Percentiles rank a stretch among this genome's conserved stretches.
These are phyloP conservation scores for Oreotrochilus melanogaster DNA, from an alignment of 2,113 vertebrate species.

Conservation along the genomic window DNA sequence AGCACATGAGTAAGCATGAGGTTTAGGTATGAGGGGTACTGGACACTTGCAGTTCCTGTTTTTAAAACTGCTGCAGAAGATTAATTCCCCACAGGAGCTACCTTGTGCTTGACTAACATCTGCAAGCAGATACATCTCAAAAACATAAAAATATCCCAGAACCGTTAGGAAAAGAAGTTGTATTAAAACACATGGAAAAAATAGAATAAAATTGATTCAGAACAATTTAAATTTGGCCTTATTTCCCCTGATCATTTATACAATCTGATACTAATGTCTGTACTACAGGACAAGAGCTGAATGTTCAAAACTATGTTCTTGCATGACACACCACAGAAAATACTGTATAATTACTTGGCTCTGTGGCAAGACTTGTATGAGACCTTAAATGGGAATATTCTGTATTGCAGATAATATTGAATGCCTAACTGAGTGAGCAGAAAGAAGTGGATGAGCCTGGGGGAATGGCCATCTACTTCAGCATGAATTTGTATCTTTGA, in stretches of 20 bases:
- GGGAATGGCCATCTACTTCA: conserved; percentile 74
- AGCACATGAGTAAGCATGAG: neutral
- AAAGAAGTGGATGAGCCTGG: conserved; percentile 63
- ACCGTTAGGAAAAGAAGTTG: neutral
- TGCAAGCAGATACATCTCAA: neutral
- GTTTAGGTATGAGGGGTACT: neutral
- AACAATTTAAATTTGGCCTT: neutral
- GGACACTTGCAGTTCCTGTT: neutral
- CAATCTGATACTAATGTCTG: neutral
- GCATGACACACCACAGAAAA: neutral
- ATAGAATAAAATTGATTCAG: neutral
- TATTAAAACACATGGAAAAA: neutral
- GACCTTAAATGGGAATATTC: conserved; percentile 55
- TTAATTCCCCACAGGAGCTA: neutral
- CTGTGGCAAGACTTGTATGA: conserved; percentile 48
- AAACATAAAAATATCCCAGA: neutral
- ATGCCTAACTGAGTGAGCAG: conserved; percentile 72
- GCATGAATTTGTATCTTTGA: conserved; percentile 71
- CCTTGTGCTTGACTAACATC: neutral
- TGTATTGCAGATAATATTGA: conserved; percentile 61
- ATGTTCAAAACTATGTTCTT: neutral
- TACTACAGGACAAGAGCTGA: neutral
- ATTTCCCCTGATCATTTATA: neutral
- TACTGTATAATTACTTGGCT: conserved; percentile 10
- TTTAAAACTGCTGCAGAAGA: neutral